A percentile compares a stretch with the other conserved stretches of the same genome.
These are phyloP conservation scores for Heliconius ethilla DNA, from an alignment of 2,888 invertebrate species.

Conservation along the genomic window DNA sequence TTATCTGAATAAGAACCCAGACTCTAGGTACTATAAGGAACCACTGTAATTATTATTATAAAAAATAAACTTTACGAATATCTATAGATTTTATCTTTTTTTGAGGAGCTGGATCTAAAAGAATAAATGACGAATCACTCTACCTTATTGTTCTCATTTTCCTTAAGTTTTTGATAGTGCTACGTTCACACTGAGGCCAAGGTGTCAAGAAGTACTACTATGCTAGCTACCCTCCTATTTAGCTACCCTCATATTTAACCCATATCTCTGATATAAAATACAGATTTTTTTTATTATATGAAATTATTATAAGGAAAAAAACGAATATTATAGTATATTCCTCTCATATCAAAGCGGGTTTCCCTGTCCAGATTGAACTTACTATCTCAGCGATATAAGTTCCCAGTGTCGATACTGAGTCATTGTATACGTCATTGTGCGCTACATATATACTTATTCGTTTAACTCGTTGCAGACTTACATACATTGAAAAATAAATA, in stretches of 20 bases:
- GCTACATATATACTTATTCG: background rate
- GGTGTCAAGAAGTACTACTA: background rate
- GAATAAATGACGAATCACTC: background rate
- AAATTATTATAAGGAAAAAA: conserved; percentile 5
- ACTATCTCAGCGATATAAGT: conserved; percentile 13
- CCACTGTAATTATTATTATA: background rate
- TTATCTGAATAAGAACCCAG: background rate
- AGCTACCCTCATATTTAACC: background rate
- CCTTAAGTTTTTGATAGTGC: background rate
- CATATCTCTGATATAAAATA: background rate
- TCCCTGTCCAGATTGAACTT: conserved; percentile 24
- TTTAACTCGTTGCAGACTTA: background rate
- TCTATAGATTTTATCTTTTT: background rate
- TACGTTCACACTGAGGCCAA: background rate
- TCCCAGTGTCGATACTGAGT: conserved; percentile 12
- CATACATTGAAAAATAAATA: too few relatives aligned
- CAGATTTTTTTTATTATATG: background rate
- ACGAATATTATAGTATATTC: background rate
- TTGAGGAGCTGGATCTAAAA: background rate
- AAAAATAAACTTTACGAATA: background rate
- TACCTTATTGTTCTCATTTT: background rate
- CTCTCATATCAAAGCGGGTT: background rate
- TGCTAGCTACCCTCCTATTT: too few relatives aligned
- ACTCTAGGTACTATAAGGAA: background rate
- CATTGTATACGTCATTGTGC: background rate